A percentile compares a stretch with the other conserved stretches of the same genome.
These are phyloP conservation scores for Leucania comma DNA, from an alignment of 2,888 invertebrate species.

Conservation along the genomic window DNA sequence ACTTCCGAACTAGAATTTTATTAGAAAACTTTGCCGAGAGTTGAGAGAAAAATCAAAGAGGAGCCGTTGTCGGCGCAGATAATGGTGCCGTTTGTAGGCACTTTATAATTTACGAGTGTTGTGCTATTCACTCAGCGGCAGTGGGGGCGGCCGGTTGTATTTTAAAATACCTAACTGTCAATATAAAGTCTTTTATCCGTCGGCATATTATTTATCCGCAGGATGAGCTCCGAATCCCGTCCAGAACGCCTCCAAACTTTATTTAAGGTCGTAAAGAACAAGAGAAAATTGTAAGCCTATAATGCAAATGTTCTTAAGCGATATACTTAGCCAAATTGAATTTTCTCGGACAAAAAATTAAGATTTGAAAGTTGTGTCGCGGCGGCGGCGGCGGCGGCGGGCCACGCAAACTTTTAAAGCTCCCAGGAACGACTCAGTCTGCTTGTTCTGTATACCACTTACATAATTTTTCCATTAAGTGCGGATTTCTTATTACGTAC, in stretches of 20 bases:
- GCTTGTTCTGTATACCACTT: conserved; percentile 26
- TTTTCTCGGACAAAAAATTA: conserved; percentile 67
- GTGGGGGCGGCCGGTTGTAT: conserved; percentile 31
- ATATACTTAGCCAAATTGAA: conserved; percentile 75
- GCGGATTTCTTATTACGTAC: conserved; percentile 12
- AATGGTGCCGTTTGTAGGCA: conserved; percentile 41
- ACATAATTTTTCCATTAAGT: conserved; percentile 46
- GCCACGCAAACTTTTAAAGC: conserved; percentile 47
- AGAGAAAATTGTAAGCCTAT: conserved; percentile 72
- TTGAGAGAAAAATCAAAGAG: conserved; percentile 35
- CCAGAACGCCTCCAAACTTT: conserved; percentile 65
- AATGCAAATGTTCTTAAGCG: conserved; percentile 75
- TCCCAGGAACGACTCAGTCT: conserved; percentile 34
- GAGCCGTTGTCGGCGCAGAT: conserved; percentile 32
- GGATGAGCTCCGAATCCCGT: conserved; percentile 52
- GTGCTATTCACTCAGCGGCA: conserved; percentile 40
- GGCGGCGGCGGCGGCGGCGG: not conserved
- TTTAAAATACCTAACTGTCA: conserved; percentile 60
- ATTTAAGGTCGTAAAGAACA: conserved; percentile 71
- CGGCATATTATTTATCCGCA: conserved; percentile 68
- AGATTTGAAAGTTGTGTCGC: conserved; percentile 54
- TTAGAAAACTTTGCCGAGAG: conserved; percentile 47
- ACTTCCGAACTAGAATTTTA: conserved; percentile 55
- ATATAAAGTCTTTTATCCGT: conserved; percentile 66
- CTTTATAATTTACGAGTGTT: conserved; percentile 56